Evolutionary conservation across 2,113 vertebrate genomes (phyloP).

Genomic region (Pungitius pungitius): DNA sequence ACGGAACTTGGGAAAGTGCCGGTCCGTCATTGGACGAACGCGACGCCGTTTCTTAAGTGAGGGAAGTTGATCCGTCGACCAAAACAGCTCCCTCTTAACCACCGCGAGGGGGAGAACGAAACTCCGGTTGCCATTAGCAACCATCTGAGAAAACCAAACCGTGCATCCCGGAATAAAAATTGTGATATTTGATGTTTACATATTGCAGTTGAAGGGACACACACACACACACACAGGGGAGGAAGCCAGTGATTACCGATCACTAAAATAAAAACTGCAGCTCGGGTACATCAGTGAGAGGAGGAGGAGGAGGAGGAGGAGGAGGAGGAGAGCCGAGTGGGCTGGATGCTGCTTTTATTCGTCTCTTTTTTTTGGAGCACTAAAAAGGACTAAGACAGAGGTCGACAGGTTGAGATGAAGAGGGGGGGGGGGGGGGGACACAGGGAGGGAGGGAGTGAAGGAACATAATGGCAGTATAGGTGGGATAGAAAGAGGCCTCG

Average conservation of each 20-base stretch:
- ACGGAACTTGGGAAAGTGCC: too few species aligned
- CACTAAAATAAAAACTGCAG: constrained; percentile 19
- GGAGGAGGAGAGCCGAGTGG: constrained; percentile 18
- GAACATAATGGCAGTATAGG: constrained; percentile 36
- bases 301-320: constrained; percentile 23
- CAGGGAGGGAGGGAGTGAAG: too few species aligned
- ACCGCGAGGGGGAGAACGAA: background rate
- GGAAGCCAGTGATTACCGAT: constrained; percentile 13
- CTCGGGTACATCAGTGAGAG: background rate
- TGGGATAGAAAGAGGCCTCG: constrained; percentile 27
- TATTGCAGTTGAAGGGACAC: background rate
- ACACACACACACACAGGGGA: constrained; percentile 7
- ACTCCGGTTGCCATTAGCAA: background rate
- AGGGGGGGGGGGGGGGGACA: background rate
- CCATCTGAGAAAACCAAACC: background rate
- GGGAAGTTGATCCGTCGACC: background rate
- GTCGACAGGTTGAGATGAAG: constrained; percentile 7
- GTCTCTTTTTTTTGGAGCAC: constrained; percentile 3
- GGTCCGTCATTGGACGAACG: background rate
- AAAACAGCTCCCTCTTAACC: background rate
- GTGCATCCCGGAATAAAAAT: background rate
- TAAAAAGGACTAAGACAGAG: constrained; percentile 14
- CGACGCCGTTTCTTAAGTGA: background rate
- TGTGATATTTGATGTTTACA: background rate
- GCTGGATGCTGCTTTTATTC: background rate